Evolutionary conservation across 2,888 invertebrate genomes (phyloP), one percentile per base, ranked within the genome.

Genomic region (Epinotia bilunana): DNA sequence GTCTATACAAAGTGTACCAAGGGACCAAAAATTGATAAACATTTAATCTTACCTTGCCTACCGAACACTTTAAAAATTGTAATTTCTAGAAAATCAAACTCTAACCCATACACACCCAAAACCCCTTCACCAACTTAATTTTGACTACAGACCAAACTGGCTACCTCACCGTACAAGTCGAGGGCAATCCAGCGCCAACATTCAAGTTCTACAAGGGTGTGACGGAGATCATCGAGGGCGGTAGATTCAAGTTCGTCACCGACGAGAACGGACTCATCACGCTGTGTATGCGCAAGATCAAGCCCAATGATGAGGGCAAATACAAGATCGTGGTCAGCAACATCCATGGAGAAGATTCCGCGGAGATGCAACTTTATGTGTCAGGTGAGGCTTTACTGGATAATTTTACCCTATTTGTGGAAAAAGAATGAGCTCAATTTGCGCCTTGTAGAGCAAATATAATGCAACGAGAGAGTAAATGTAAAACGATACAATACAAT

Each of bases 131-230:
- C 55, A 33, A 20, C 6, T 46, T 69, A 3, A 49, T 18, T 67
- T 76, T 43, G 11, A 63, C n/a, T 67, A 74, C 91, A 98, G 99
- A 98, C 94, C 96, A 97, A 94, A 98, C 97, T 86, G 99, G 97
- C 72, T 98, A 98, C 91, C 96, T 99, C 87, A 98, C 98, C 76
- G 97, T 99, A 73, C 97, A 97, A 92, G 97, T 99, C 80, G 98
- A 99, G 92, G 99, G 99, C 87, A 97, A 97, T 86, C 99, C 99
- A 65, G 96, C 98, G 72, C 99, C 99, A 5, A 98, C 98, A 28
- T 98, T 99, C 94, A 98, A 97, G 91, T 99, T 98, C 95, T 98
- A 98, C 95, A 98, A 98, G 95, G 98, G 98, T 81, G 97, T 98
- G 84, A 96, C 97, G 46, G 98, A 98, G 92, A 97, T 99, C 83